Conservation (phyloP, 2,797 vertebrate species). For the Argyrosomus regius region DNA sequence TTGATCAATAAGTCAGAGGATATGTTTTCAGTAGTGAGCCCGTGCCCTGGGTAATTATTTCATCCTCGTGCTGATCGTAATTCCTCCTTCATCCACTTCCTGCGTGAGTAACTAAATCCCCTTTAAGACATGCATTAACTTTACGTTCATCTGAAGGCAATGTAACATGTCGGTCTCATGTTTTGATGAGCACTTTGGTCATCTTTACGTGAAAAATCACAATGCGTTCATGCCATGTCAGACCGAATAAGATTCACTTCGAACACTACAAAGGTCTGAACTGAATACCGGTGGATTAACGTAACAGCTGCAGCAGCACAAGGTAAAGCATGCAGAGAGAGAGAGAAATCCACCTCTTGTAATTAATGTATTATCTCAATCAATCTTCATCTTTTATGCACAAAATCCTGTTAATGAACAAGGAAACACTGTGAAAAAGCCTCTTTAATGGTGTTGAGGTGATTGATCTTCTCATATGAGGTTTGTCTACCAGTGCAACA, state of each 20-base stretch:
- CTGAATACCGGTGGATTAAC: background rate
- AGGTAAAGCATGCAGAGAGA: background rate
- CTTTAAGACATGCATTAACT: background rate
- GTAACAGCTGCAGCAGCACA: background rate
- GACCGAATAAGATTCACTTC: background rate
- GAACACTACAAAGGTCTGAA: background rate
- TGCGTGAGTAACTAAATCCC: constrained; percentile 30
- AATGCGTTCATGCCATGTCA: background rate
- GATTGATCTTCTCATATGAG: too few species aligned
- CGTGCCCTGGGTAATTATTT: constrained; percentile 17
- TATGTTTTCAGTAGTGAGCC: constrained; percentile 27
- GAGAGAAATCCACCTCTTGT: background rate
- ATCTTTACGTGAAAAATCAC: background rate
- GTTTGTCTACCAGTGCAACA: background rate
- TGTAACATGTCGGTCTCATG: background rate
- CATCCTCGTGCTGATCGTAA: constrained; percentile 7
- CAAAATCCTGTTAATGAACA: too few species aligned
- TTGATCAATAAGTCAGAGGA: constrained; percentile 24
- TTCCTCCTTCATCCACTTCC: constrained; percentile 26
- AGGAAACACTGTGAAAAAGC: too few species aligned
- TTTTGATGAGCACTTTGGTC: background rate
- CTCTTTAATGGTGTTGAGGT: too few species aligned
- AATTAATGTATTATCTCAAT: too few species aligned
- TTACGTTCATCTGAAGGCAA: background rate
- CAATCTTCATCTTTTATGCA: too few species aligned